These are phyloP conservation scores for Hapalemur alaotrensis DNA, from an alignment of 2,797 vertebrate genomes.

Conservation along the genomic window DNA sequence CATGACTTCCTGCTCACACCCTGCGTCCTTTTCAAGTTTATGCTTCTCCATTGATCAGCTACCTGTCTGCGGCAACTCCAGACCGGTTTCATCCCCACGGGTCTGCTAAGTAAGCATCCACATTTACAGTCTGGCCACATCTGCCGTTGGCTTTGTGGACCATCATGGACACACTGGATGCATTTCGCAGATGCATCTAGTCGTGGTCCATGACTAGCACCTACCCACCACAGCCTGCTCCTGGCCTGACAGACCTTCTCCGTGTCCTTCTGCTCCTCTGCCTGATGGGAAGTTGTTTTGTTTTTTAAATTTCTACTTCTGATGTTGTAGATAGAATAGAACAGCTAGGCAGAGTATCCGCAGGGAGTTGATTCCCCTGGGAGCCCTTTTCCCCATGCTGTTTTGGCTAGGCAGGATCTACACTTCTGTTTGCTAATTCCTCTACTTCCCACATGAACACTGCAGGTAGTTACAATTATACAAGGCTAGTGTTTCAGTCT, in stretches of 20 bases:
- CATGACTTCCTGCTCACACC: background rate
- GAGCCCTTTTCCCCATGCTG: background rate
- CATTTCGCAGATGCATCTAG: background rate
- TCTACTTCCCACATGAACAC: background rate
- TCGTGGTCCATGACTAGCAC: background rate
- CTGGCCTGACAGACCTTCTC: background rate
- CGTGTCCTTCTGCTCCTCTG: background rate
- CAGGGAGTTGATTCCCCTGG: background rate
- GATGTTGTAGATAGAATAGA: background rate
- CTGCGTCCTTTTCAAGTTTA: background rate
- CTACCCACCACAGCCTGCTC: background rate
- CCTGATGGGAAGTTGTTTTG: background rate
- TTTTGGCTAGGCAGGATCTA: background rate
- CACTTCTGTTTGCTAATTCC: background rate
- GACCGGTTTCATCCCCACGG: background rate
- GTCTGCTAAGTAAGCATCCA: background rate
- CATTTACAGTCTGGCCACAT: background rate
- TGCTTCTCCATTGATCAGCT: background rate
- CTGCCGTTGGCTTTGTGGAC: background rate
- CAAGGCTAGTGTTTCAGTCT: background rate
- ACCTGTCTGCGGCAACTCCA: background rate
- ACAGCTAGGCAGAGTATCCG: background rate
- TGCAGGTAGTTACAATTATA: background rate
- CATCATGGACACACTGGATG: too few relatives aligned
- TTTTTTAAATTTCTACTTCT: background rate